These are phyloP conservation scores for Plectrocnemia conspersa DNA, from an alignment of 1,140 invertebrate species.

Conservation along the genomic window DNA sequence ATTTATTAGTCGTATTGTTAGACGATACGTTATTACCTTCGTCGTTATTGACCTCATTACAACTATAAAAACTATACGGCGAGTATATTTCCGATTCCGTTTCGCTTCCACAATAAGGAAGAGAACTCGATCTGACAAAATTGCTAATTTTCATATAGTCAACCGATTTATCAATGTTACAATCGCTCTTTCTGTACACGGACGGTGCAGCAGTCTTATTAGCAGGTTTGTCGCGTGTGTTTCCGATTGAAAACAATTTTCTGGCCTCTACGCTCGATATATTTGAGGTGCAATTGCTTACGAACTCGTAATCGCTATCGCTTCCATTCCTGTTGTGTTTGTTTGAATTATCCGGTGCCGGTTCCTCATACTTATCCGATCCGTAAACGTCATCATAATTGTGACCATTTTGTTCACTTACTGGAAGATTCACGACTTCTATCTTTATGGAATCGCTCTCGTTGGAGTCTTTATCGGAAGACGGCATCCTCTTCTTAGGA, in stretches of 20 bases:
- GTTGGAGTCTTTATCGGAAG: slow-evolving; percentile 47
- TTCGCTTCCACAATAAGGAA: slow-evolving; percentile 75
- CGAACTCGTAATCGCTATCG: slow-evolving; percentile 62
- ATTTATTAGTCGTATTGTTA: slow-evolving; percentile 54
- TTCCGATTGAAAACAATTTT: slow-evolving; percentile 18
- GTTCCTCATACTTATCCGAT: slow-evolving; percentile 43
- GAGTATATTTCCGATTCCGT: slow-evolving; percentile 77
- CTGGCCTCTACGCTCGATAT: background rate
- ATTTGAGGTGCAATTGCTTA: slow-evolving; percentile 42
- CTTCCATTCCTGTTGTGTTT: slow-evolving; percentile 48
- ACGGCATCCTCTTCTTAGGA: slow-evolving; percentile 50
- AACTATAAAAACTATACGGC: slow-evolving; percentile 69
- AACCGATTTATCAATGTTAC: slow-evolving; percentile 27
- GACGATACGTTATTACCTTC: slow-evolving; percentile 42
- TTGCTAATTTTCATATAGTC: slow-evolving; percentile 47
- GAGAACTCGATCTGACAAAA: slow-evolving; percentile 53
- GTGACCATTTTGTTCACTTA: slow-evolving; percentile 45
- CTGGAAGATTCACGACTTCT: slow-evolving; percentile 44
- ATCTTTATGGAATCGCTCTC: slow-evolving; percentile 37
- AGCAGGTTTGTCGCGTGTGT: slow-evolving; percentile 8
- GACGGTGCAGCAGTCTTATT: slow-evolving; percentile 24
- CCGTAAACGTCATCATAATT: slow-evolving; percentile 51
- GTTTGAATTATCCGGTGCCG: slow-evolving; percentile 11
- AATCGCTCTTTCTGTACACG: slow-evolving; percentile 31
- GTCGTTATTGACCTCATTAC: slow-evolving; percentile 46